These are phyloP conservation scores for Hippocampus guttulatus DNA, from an alignment of 2,113 vertebrate species.

Conservation along the genomic window DNA sequence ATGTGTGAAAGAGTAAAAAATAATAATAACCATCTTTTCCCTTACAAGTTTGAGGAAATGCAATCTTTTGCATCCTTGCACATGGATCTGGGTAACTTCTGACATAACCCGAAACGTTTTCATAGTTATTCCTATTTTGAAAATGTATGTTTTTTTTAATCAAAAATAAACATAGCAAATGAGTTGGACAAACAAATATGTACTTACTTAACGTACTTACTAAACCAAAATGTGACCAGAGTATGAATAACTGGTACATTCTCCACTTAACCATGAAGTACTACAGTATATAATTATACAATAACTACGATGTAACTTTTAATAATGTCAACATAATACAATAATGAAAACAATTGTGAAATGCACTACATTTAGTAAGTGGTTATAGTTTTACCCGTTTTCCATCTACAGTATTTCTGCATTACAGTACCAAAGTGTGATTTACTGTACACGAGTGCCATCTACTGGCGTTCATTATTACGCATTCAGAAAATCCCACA, in stretches of 20 bases:
- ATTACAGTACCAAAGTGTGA: not conserved
- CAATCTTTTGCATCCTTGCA: no score
- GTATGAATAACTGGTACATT: not conserved
- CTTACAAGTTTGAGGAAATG: no score
- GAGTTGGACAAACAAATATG: no score
- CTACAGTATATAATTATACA: not conserved
- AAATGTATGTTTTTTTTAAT: no score
- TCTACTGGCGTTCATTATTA: constrained; percentile 21
- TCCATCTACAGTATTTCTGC: not conserved
- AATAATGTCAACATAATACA: not conserved
- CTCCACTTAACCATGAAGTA: not conserved
- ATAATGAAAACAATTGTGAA: not conserved
- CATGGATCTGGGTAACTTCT: no score
- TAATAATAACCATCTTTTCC: no score
- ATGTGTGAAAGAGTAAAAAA: no score
- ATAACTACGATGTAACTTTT: not conserved
- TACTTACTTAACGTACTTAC: no score
- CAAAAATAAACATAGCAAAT: no score
- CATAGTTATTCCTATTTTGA: no score
- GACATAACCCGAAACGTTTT: no score
- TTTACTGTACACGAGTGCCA: constrained; percentile 26
- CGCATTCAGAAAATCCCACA: constrained; percentile 1
- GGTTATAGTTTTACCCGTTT: not conserved
- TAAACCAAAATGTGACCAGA: not conserved
- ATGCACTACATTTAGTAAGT: not conserved